Evolutionary conservation across 2,888 invertebrate species (phyloP), one percentile per base, ranked within the genome.

Genomic region (Hermodice carunculata): DNA sequence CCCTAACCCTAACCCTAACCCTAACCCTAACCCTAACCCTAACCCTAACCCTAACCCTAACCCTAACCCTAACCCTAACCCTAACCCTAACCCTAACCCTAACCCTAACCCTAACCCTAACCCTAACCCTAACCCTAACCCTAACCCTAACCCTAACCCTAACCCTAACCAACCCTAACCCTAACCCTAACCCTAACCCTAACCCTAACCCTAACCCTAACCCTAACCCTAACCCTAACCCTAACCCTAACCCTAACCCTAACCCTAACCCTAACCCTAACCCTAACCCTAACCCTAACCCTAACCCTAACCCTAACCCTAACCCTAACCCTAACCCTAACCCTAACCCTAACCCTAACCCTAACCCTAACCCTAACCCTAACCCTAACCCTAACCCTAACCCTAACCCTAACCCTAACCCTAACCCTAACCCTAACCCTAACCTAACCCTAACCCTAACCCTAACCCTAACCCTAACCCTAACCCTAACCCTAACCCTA

Each of bases 1-100:
- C 66, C 66, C 61, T 57, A 66, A 58, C 54, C 66, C 57, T 61
- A 66, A 70, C 56, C 68, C 64, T 53, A 69, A 69, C 53, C 59
- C 66, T 53, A 60, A 69, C 66, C 61, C 68, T 61, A 53, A 70
- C 65, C 52, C 65, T 54, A 59, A 63, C 52, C 61, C 61, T 53
- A 54, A 60, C 8, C 37, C 37, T 17, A 14, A 37, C 8, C 42
- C 64, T 66, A 69, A 69, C 62, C 63, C 67, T 69, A 68, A 59
- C 51, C 57, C 61, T 37, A 37, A 37, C 37, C 37, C 37, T 37
- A 37, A 37, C 37, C 37, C 37, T 37, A 37, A 37, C 37, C 37
- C 37, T 37, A 37, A 37, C 37, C 37, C 37, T 37, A 37, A 37
- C 8, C 37, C 37, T 37, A 37, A 37, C 37, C 37, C 37, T 37